phyloP scores from a whole-genome alignment of 2,113 vertebrate genomes.

The Platycercus adscitus region DNA sequence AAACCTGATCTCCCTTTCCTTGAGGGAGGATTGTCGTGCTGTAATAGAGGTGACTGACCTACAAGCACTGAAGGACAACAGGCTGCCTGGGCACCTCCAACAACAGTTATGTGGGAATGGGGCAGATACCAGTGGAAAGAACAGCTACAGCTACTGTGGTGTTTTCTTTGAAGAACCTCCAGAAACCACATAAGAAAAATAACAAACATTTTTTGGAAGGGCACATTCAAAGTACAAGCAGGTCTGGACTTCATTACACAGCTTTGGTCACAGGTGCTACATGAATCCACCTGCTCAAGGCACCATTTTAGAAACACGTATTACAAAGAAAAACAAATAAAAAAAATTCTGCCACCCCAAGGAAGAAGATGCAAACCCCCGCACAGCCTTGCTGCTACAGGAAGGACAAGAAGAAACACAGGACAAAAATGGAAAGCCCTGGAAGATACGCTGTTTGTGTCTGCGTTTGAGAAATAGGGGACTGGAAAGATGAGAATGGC shows the following conservation, averaged over 20 bases:
- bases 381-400: not conserved
- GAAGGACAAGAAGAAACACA: not conserved
- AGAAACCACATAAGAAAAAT: constrained; percentile 43
- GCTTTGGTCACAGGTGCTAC: not conserved
- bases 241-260: not conserved
- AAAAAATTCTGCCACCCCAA: not conserved
- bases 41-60: not conserved
- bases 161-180: constrained; percentile 46
- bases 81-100: not conserved
- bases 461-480: accelerated
- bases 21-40: not conserved
- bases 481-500: not conserved
- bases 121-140: not conserved
- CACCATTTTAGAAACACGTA: not conserved
- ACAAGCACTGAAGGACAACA: not conserved
- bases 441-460: not conserved
- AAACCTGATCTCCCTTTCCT: not conserved
- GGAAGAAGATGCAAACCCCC: not conserved
- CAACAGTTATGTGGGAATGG: not conserved
- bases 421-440: not conserved
- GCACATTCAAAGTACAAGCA: not conserved
- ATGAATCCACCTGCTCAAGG: constrained; percentile 28
- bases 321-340: not conserved
- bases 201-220: not conserved
- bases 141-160: not conserved